These are phyloP conservation scores for Squalus acanthias DNA, from an alignment of 2,797 vertebrate genomes.

Conservation along the genomic window DNA sequence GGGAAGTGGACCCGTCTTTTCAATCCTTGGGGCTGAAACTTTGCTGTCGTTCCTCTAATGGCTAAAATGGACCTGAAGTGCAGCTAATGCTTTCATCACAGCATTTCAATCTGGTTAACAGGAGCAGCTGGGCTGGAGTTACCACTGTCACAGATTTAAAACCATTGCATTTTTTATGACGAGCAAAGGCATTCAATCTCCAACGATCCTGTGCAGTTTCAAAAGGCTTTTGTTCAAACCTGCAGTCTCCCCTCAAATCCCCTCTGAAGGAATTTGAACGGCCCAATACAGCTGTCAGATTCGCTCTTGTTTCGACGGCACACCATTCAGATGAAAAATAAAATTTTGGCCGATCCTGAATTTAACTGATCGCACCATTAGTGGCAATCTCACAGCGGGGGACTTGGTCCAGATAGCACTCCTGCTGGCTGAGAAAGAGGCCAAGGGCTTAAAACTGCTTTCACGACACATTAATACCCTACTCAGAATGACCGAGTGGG, in stretches of 20 bases:
- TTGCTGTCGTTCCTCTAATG: too few species aligned
- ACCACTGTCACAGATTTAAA: neutral
- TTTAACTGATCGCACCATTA: conserved; percentile 25
- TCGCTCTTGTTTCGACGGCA: conserved; percentile 53
- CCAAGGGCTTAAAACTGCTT: conserved; percentile 43
- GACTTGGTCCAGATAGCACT: conserved; percentile 42
- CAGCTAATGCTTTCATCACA: neutral
- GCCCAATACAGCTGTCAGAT: conserved; percentile 68
- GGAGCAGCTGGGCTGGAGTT: neutral
- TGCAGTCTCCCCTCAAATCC: conserved; percentile 48
- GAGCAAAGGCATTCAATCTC: conserved; percentile 24
- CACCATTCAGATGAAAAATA: conserved; percentile 45
- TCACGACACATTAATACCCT: conserved; percentile 50
- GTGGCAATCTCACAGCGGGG: conserved; percentile 48
- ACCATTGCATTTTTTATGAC: conserved; percentile 6
- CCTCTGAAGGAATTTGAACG: conserved; percentile 63
- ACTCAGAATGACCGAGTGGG: conserved; percentile 40
- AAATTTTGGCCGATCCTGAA: conserved; percentile 41
- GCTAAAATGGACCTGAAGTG: neutral
- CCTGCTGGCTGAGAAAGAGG: conserved; percentile 45
- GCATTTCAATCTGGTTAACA: neutral
- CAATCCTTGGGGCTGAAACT: neutral
- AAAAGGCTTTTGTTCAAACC: conserved; percentile 36
- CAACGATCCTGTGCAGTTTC: neutral
- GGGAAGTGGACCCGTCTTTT: neutral